These are phyloP conservation scores for Grus americana DNA, from an alignment of 2,113 vertebrate genomes.

Conservation along the genomic window DNA sequence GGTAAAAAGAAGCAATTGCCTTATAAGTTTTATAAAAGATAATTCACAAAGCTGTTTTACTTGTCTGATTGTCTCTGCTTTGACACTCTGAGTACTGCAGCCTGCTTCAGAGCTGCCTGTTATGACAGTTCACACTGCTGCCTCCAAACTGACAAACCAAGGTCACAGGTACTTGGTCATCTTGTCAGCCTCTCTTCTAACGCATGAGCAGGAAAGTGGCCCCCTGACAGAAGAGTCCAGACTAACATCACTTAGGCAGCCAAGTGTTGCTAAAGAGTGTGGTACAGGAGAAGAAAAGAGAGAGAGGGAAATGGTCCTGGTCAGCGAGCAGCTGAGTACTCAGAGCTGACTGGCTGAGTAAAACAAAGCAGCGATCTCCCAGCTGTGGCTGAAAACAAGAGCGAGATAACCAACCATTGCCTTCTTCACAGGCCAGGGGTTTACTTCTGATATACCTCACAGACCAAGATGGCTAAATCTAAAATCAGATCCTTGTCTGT, in stretches of 20 bases:
- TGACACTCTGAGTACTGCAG: not conserved
- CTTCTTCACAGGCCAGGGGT: not conserved
- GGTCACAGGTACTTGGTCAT: not conserved
- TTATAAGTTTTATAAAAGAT: not conserved
- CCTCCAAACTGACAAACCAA: not conserved
- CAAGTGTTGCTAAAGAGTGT: not conserved
- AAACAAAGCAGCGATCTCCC: not conserved
- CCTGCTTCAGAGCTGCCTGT: not conserved
- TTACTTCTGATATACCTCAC: not conserved
- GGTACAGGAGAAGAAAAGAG: not conserved
- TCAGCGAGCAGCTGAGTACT: not conserved
- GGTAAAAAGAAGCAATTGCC: not conserved
- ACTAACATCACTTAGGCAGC: not conserved
- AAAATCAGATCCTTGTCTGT: not conserved
- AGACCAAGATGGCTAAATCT: not conserved
- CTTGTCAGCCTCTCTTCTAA: not conserved
- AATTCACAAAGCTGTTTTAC: not conserved
- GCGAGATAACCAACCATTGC: not conserved
- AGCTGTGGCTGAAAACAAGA: not conserved
- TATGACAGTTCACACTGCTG: rapidly evolving
- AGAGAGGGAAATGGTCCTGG: not conserved
- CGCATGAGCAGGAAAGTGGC: not conserved
- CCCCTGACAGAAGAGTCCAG: not conserved
- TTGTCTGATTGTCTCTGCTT: not conserved
- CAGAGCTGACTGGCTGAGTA: not conserved